These are phyloP conservation scores for Intellagama lesueurii DNA, from an alignment of 2,797 vertebrate species.

Conservation along the genomic window DNA sequence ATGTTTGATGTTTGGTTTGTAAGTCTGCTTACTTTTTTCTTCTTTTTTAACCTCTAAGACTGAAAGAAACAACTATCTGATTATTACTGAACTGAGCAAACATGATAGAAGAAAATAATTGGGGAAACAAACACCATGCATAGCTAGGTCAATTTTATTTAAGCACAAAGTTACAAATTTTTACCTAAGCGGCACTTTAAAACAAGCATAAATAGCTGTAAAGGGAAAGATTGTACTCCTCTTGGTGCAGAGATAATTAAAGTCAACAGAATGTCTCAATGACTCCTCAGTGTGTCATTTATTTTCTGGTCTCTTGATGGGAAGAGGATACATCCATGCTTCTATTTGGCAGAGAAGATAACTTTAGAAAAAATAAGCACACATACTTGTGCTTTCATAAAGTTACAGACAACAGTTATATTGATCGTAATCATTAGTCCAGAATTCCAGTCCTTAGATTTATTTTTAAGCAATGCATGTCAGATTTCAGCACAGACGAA, in stretches of 20 bases:
- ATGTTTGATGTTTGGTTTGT: neutral
- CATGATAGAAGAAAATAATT: constrained; percentile 4
- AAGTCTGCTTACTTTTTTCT: constrained; percentile 2
- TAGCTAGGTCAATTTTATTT: constrained; percentile 33
- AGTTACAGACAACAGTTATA: constrained; percentile 1
- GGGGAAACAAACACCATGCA: constrained; percentile 11
- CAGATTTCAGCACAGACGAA: constrained; percentile 23
- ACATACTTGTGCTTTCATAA: constrained; percentile 28
- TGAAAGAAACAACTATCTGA: constrained; percentile 7
- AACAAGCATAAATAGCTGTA: constrained; percentile 28
- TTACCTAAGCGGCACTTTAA: constrained; percentile 41
- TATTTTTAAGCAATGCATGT: constrained; percentile 30
- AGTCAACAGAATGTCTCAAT: constrained; percentile 42
- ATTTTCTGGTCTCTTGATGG: constrained; percentile 41
- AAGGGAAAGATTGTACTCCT: constrained; percentile 45
- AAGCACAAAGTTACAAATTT: constrained; percentile 42
- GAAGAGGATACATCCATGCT: neutral
- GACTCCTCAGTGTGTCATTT: constrained; percentile 48
- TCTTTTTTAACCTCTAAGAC: neutral
- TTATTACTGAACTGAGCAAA: constrained; percentile 45
- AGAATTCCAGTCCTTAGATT: constrained; percentile 21
- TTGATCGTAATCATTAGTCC: constrained; percentile 8
- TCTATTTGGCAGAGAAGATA: constrained; percentile 44
- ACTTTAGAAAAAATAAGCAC: constrained; percentile 30
- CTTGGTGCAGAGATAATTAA: constrained; percentile 54